Base-by-base conservation (phyloP, 2,888 invertebrate species). In the Acanthococcus lagerstroemiae region DNA sequence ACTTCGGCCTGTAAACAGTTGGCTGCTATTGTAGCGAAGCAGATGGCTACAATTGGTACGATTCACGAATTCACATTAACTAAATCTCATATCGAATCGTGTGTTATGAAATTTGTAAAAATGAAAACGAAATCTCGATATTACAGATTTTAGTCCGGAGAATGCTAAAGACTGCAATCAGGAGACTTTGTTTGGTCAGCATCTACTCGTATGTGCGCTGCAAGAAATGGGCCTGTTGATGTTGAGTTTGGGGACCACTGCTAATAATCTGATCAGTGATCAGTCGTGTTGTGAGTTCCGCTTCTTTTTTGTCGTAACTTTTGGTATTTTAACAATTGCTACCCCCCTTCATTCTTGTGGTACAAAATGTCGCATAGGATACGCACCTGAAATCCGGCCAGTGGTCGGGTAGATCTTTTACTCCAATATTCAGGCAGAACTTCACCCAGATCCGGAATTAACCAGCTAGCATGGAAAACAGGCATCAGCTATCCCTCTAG, bases 1-100 rank as follows among this genome's bases (percentile, higher is more conserved):
- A 86, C 92, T 27, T 88, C 91, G 0, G 96, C 96, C 0, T 91
- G 93, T 74, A 92, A 94, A 74, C 95, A 96, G 77, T 86, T 99
- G 63, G 87, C 93, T 70, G 87, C 88, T 71, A 86, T 95, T 65
- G 86, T 97, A 65, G 84, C 90, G 48, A 92, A 93, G 73, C 94
- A 95, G 78, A 95, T 95, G 91, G 93, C 91, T 78, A 88, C 89
- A 4, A 92, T 94, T 70, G 81, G 81, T 80, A 72, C 71, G 72
- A 24, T 9, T 9, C 15, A 15, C 7, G 15, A 15, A 9, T 30
- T 30, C 37, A 30, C n/a, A n/a, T n/a, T n/a, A n/a, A n/a, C n/a
- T n/a, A n/a, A n/a, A n/a, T n/a, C n/a, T n/a, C n/a, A n/a, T n/a
- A n/a, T n/a, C n/a, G n/a, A n/a, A n/a, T n/a, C n/a, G n/a, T 37